Evolutionary conservation across 2,888 invertebrate genomes (phyloP).

Genomic region (Pandemis corylana): DNA sequence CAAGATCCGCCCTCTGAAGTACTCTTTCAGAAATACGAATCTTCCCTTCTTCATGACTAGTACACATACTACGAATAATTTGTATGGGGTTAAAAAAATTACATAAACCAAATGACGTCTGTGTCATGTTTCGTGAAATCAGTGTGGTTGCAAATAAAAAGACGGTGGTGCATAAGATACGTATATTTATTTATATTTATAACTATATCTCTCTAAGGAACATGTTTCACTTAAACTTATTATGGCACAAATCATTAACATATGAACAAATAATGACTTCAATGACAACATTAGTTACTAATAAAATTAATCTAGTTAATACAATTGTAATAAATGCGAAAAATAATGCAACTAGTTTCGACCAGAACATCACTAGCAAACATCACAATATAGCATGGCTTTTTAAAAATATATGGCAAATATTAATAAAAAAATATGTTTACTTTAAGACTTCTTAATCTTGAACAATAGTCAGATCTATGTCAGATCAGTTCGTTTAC

Average conservation of each 20-base stretch:
- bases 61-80: conserved; percentile 29
- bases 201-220: conserved; percentile 17
- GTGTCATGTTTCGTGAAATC: conserved; percentile 10
- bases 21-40: conserved; percentile 44
- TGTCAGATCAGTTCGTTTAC: too few species aligned
- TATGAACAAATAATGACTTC: background rate
- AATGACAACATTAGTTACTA: conserved; percentile 5
- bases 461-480: too few species aligned
- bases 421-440: too few species aligned
- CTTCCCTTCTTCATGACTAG: conserved; percentile 40
- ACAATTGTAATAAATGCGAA: conserved; percentile 9
- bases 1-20: conserved; percentile 42
- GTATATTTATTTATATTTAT: background rate
- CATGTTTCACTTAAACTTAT: conserved; percentile 8
- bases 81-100: conserved; percentile 16
- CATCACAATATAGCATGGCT: background rate
- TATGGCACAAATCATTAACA: conserved; percentile 23
- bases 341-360: background rate
- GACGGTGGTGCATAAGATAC: background rate
- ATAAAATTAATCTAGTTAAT: conserved; percentile 6
- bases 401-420: background rate
- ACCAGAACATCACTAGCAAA: conserved; percentile 10
- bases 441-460: too few species aligned
- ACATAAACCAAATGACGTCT: conserved; percentile 4
- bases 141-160: conserved; percentile 27